These are phyloP conservation scores for Larimichthys polyactis DNA, from an alignment of 2,113 vertebrate species.

Conservation along the genomic window DNA sequence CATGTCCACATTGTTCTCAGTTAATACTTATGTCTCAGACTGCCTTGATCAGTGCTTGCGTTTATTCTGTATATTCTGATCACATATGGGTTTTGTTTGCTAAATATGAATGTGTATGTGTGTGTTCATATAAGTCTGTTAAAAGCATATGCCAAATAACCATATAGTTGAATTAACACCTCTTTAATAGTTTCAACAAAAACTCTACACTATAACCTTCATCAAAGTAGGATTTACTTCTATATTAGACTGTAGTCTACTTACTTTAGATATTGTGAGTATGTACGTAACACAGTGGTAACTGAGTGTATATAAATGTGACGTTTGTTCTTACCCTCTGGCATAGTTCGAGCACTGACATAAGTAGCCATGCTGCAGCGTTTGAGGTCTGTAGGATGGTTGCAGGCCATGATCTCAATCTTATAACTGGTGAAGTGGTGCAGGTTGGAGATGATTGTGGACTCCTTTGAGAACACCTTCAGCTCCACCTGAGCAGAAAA, in stretches of 20 bases:
- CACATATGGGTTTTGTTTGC: not conserved
- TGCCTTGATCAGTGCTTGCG: not conserved
- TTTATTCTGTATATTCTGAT: not conserved
- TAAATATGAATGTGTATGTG: not conserved
- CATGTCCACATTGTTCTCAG: not conserved
- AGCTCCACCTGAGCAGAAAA: conserved; percentile 80
- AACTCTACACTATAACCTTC: not conserved
- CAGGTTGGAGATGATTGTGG: conserved; percentile 91
- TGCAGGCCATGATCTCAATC: conserved; percentile 97
- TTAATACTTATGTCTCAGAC: not conserved
- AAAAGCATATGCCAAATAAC: not conserved
- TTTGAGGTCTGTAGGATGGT: conserved; percentile 84
- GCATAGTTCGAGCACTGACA: conserved; percentile 95
- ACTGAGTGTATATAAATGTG: not conserved
- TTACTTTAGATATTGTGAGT: not conserved
- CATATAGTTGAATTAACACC: not conserved
- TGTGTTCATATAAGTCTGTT: not conserved
- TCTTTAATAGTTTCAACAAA: not conserved
- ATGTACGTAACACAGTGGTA: too few species aligned
- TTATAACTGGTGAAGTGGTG: conserved; percentile 96
- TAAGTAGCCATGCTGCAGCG: conserved; percentile 92
- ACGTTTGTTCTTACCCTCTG: conserved; percentile 86
- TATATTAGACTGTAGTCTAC: not conserved
- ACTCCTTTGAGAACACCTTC: conserved; percentile 90
- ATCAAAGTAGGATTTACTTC: not conserved